A percentile compares a stretch with the other conserved stretches of the same genome.
phyloP scores from a whole-genome alignment of 2,113 vertebrate genomes.

The Entomyzon cyanotis region DNA sequence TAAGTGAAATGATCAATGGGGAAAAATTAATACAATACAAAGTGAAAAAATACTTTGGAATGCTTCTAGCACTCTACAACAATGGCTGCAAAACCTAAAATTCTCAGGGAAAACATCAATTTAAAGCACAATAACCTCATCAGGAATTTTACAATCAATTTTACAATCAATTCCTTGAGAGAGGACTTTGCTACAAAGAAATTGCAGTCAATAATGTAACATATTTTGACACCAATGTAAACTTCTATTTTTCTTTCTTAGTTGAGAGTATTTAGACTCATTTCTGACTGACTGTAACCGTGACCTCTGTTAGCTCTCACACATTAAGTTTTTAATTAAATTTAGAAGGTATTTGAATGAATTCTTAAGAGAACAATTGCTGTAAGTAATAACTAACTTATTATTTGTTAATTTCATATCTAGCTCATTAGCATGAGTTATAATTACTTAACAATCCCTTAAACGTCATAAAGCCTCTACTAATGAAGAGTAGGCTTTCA shows the following conservation, averaged over 20 bases:
- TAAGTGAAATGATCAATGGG: background rate
- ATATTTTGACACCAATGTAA: background rate
- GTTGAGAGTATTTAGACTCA: background rate
- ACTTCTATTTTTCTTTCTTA: background rate
- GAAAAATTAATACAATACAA: background rate
- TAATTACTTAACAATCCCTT: background rate
- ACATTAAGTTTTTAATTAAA: conserved; percentile 21
- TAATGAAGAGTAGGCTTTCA: background rate
- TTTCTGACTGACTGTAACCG: background rate
- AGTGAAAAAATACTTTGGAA: background rate
- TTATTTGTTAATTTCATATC: conserved; percentile 28
- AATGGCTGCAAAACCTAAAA: background rate
- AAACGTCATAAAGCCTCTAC: background rate
- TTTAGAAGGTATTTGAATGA: background rate
- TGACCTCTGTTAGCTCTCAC: background rate
- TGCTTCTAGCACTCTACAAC: background rate
- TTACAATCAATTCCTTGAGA: background rate
- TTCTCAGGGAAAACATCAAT: background rate
- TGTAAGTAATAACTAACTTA: conserved; percentile 6
- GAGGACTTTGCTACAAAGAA: background rate
- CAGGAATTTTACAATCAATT: background rate
- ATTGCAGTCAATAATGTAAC: background rate
- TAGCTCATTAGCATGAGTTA: background rate
- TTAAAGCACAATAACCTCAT: background rate
- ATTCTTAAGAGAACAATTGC: conserved; percentile 10